These are phyloP conservation scores for Xestia xanthographa DNA, from an alignment of 2,888 invertebrate genomes.

Conservation along the genomic window DNA sequence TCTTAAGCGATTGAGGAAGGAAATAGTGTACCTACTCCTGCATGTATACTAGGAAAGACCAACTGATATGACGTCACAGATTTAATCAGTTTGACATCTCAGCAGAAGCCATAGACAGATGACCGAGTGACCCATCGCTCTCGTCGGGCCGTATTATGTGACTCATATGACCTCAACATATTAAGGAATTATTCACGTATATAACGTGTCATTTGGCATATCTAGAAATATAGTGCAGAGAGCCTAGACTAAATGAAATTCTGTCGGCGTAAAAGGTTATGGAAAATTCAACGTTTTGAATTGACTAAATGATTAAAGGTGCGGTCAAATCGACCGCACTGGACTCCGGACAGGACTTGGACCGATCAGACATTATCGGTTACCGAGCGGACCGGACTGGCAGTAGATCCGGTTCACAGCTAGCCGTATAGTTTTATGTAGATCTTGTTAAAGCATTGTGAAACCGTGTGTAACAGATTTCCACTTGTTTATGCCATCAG, in stretches of 20 bases:
- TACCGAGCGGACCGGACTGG: no score
- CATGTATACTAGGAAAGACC: not conserved
- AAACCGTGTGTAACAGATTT: not conserved
- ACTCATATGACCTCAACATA: slow-evolving; percentile 57
- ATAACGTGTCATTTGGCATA: not conserved
- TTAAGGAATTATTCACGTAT: slow-evolving; percentile 28
- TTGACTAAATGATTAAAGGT: no score
- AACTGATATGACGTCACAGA: slow-evolving; percentile 29
- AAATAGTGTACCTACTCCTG: not conserved
- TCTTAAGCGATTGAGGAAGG: not conserved
- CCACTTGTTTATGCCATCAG: not conserved
- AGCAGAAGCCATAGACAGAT: slow-evolving; percentile 63
- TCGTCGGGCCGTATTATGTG: slow-evolving; percentile 46
- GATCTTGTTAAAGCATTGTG: not conserved
- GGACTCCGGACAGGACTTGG: not conserved
- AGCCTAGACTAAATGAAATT: not conserved
- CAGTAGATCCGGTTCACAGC: not conserved
- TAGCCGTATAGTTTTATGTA: not conserved
- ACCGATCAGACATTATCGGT: no score
- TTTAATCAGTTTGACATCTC: slow-evolving; percentile 51
- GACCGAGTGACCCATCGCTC: slow-evolving; percentile 61
- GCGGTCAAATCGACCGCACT: no score
- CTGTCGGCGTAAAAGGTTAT: not conserved
- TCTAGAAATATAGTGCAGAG: not conserved
- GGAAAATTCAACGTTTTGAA: not conserved